A percentile compares a stretch with the other conserved stretches of the same genome.
phyloP scores from a whole-genome alignment of 1,140 invertebrate species.

The Brachionus rubens region DNA sequence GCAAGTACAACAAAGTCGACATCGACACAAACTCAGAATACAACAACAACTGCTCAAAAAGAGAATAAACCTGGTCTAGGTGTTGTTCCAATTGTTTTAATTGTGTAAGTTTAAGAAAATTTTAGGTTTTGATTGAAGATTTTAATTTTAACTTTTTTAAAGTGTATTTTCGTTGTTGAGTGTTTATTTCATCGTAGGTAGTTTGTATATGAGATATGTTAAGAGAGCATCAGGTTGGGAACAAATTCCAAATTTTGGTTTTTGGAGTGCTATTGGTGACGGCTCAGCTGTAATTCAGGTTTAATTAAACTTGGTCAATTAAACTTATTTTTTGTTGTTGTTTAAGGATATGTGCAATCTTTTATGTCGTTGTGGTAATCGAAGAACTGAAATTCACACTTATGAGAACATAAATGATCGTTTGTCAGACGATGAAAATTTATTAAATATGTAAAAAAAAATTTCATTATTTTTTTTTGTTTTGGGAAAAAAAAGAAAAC shows the following conservation, averaged over 20 bases:
- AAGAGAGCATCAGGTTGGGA: slow-evolving; percentile 26
- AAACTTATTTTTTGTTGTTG: background rate
- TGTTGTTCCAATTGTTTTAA: slow-evolving; percentile 29
- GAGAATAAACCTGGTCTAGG: background rate
- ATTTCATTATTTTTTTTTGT: too few species aligned
- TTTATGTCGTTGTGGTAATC: slow-evolving; percentile 4
- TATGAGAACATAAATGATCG: slow-evolving; percentile 39
- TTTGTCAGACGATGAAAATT: slow-evolving; percentile 39
- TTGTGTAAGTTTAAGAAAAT: background rate
- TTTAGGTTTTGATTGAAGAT: background rate
- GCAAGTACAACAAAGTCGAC: background rate
- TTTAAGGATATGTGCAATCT: background rate
- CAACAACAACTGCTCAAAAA: background rate
- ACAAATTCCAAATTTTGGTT: slow-evolving; percentile 41
- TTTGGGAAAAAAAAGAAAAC: too few species aligned
- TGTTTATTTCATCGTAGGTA: slow-evolving; percentile 21
- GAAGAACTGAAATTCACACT: slow-evolving; percentile 26
- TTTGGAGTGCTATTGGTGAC: slow-evolving; percentile 22
- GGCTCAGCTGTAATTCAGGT: background rate
- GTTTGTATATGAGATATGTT: slow-evolving; percentile 42
- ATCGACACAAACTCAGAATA: background rate
- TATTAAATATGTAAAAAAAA: slow-evolving; percentile 34
- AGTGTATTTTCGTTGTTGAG: background rate
- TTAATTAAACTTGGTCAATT: background rate
- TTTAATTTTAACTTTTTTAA: background rate